phyloP scores from a whole-genome alignment of 1,140 invertebrate species.

The Chionoecetes opilio region DNA sequence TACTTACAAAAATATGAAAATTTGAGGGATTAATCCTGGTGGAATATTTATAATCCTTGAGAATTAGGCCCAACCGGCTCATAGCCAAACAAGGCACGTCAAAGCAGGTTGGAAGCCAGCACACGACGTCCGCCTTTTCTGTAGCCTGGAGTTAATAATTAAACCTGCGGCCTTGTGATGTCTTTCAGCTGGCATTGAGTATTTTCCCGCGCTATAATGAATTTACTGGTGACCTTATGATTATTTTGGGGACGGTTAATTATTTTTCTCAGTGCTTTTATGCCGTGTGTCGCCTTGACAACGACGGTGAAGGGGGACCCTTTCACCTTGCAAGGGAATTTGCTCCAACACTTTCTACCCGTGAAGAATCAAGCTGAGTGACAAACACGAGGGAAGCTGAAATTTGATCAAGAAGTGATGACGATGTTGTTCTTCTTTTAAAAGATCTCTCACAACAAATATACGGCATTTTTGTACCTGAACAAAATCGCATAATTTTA shows the following conservation, averaged over 20 bases:
- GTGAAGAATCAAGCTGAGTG: conserved; percentile 41
- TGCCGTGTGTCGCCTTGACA: conserved; percentile 52
- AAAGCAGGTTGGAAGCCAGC: conserved; percentile 50
- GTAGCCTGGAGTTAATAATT: conserved; percentile 70
- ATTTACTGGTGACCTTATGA: conserved; percentile 74
- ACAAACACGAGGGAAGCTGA: conserved; percentile 32
- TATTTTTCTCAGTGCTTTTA: conserved; percentile 66
- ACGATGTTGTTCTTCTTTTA: neutral
- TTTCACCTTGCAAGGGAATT: conserved; percentile 70
- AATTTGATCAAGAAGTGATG: neutral
- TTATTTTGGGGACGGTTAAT: conserved; percentile 75
- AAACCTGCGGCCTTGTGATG: conserved; percentile 69
- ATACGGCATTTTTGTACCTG: neutral
- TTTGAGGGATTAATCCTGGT: neutral
- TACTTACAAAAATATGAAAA: neutral
- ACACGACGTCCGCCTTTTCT: conserved; percentile 52
- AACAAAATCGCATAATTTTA: too few relatives aligned
- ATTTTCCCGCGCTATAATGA: conserved; percentile 70
- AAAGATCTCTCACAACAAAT: neutral
- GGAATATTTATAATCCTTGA: neutral
- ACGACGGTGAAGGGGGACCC: conserved; percentile 47
- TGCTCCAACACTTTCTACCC: conserved; percentile 61
- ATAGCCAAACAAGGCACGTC: conserved; percentile 43
- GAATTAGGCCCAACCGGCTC: neutral
- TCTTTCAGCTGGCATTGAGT: conserved; percentile 55